A percentile compares a stretch with the other conserved stretches of the same genome.
These are phyloP conservation scores for Nesometra sesokonis DNA, from an alignment of 35 echinoderm and acorn worm species.

Conservation along the genomic window DNA sequence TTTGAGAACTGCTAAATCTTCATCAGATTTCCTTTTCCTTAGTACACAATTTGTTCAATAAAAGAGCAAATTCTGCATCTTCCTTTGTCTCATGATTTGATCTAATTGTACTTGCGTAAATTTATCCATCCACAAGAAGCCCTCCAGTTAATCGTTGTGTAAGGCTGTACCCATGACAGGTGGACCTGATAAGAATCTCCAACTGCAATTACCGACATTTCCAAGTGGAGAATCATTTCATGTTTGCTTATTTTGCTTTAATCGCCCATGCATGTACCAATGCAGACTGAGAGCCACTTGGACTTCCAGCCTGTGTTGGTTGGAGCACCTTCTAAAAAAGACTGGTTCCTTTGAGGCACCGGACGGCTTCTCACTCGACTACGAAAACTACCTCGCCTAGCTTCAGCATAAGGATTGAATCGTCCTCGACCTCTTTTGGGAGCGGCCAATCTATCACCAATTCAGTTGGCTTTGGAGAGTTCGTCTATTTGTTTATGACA, in stretches of 20 bases:
- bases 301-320: background rate
- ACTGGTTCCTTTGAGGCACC: background rate
- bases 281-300: background rate
- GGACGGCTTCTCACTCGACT: background rate
- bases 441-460: background rate
- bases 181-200: constrained; percentile 8
- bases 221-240: background rate
- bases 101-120: constrained; percentile 31
- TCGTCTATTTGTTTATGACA: too few species aligned
- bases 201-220: background rate
- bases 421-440: background rate
- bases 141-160: background rate
- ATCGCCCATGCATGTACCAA: too few species aligned
- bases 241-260: too few species aligned
- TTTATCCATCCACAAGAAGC: constrained; percentile 26
- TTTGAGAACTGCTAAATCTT: too few species aligned
- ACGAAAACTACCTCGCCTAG: background rate
- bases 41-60: constrained; percentile 36
- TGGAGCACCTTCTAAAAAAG: background rate
- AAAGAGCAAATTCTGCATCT: too few species aligned
- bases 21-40: constrained; percentile 15
- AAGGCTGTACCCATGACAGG: background rate
- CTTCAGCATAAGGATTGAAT: background rate
- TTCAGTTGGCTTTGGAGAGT: too few species aligned
- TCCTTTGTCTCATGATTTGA: constrained; percentile 83